A percentile compares a stretch with the other conserved stretches of the same genome.
These are phyloP conservation scores for Diprion similis DNA, from an alignment of 1,140 invertebrate genomes.

Conservation along the genomic window DNA sequence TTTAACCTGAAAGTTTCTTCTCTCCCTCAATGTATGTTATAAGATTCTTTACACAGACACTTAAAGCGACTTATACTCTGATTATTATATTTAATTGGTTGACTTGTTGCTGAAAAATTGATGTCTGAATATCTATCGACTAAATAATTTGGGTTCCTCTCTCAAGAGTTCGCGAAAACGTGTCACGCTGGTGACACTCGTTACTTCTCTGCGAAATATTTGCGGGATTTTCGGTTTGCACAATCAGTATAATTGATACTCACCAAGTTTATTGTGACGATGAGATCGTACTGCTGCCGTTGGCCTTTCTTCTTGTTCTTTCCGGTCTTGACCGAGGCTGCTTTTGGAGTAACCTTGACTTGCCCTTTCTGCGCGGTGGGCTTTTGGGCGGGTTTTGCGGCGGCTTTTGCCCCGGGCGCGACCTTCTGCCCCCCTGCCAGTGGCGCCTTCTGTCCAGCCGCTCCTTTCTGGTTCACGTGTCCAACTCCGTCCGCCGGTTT, in stretches of 20 bases:
- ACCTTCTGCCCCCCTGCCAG: slow-evolving; percentile 65
- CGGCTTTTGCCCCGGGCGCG: slow-evolving; percentile 66
- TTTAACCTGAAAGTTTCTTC: no score
- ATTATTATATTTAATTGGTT: no score
- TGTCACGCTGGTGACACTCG: no score
- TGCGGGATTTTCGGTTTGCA: background rate
- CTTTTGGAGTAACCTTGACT: slow-evolving; percentile 57
- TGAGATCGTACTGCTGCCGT: slow-evolving; percentile 81
- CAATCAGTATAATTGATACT: slow-evolving; percentile 45
- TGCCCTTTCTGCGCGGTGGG: slow-evolving; percentile 60
- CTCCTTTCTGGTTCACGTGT: slow-evolving; percentile 74
- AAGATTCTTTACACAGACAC: no score
- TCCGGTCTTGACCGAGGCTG: slow-evolving; percentile 69
- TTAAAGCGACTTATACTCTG: no score
- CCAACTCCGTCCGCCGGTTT: slow-evolving; percentile 79
- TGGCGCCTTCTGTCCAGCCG: slow-evolving; percentile 60
- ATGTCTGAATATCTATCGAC: no score
- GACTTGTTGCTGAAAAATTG: no score
- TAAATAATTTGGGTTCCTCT: no score
- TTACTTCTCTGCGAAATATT: background rate
- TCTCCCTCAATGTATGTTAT: no score
- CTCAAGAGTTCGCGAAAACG: no score
- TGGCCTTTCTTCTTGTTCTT: slow-evolving; percentile 82
- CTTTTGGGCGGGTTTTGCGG: slow-evolving; percentile 59
- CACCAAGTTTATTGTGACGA: slow-evolving; percentile 83